A percentile compares a stretch with the other conserved stretches of the same genome.
These are phyloP conservation scores for Chamaedrilus cognettii DNA, from an alignment of 2,888 invertebrate genomes.

Conservation along the genomic window DNA sequence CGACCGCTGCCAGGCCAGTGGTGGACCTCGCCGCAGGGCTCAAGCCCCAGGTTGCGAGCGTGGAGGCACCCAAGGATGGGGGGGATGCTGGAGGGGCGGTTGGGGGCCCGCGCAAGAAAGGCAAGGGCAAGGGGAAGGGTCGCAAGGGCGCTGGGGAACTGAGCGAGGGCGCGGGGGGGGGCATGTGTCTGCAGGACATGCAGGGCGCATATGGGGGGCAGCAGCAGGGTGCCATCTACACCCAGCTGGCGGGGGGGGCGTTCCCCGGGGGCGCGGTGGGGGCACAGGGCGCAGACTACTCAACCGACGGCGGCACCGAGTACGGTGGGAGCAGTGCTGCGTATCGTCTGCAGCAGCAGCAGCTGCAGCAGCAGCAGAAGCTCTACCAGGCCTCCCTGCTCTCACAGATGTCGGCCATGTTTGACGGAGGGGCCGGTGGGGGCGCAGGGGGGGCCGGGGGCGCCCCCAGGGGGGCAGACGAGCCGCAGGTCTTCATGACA, in stretches of 20 bases:
- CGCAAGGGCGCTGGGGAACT: background rate
- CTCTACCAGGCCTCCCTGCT: background rate
- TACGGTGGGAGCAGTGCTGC: background rate
- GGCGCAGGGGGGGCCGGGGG: no score
- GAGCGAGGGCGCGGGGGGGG: slow-evolving; percentile 1
- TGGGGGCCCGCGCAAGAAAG: background rate
- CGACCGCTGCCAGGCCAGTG: background rate
- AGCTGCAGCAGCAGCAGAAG: background rate
- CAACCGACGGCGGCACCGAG: no score
- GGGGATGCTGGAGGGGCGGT: background rate
- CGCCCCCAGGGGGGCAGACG: background rate
- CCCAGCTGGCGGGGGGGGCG: background rate
- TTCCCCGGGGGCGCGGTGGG: background rate
- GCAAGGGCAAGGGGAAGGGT: background rate
- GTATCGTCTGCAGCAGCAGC: background rate
- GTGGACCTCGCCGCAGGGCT: no score
- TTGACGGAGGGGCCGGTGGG: background rate
- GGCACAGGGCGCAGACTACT: no score
- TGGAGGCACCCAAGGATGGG: background rate
- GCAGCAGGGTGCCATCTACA: background rate
- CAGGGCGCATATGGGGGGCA: background rate
- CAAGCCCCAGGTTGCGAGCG: background rate
- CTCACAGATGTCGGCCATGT: background rate
- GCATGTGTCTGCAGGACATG: background rate
- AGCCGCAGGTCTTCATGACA: slow-evolving; percentile 25